A percentile compares a stretch with the other conserved stretches of the same genome.
These are phyloP conservation scores for Drosophila dives DNA, from an alignment of 2,888 invertebrate genomes.

Conservation along the genomic window DNA sequence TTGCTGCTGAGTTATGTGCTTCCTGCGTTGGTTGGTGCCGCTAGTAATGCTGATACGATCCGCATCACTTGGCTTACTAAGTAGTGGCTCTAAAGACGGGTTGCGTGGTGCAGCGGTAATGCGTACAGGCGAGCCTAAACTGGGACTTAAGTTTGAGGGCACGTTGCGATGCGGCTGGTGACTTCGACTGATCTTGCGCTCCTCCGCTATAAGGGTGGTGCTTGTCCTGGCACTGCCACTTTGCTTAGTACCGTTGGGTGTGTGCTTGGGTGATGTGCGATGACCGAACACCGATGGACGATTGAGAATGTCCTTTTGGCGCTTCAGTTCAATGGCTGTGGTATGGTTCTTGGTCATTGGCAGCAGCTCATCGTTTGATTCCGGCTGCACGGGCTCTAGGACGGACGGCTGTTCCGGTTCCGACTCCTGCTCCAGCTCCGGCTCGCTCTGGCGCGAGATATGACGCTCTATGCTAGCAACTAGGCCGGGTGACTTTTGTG, in stretches of 20 bases:
- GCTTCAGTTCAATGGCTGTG: slow-evolving; percentile 74
- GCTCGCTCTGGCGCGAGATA: slow-evolving; percentile 82
- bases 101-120: slow-evolving; percentile 37
- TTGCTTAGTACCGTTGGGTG: slow-evolving; percentile 28
- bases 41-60: slow-evolving; percentile 26
- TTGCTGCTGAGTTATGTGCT: slow-evolving; percentile 61
- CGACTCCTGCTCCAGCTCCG: slow-evolving; percentile 64
- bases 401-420: slow-evolving; percentile 61
- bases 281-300: slow-evolving; percentile 84
- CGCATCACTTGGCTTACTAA: slow-evolving; percentile 10
- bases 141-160: slow-evolving; percentile 15
- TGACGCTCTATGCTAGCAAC: slow-evolving; percentile 85
- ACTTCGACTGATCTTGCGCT: slow-evolving; percentile 48
- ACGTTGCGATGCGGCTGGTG: slow-evolving; percentile 27
- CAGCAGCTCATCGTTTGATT: slow-evolving; percentile 89
- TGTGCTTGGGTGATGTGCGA: slow-evolving; percentile 26
- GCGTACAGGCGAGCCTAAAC: slow-evolving; percentile 36
- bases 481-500: slow-evolving; percentile 85
- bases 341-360: slow-evolving; percentile 86
- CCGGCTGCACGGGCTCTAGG: slow-evolving; percentile 37
- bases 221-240: slow-evolving; percentile 28
- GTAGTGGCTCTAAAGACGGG: slow-evolving; percentile 43
- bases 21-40: slow-evolving; percentile 53
- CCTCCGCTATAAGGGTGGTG: slow-evolving; percentile 54
- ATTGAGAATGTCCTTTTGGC: slow-evolving; percentile 85